phyloP scores from a whole-genome alignment of 2,888 invertebrate species.

The Malthinus seriepunctatus region DNA sequence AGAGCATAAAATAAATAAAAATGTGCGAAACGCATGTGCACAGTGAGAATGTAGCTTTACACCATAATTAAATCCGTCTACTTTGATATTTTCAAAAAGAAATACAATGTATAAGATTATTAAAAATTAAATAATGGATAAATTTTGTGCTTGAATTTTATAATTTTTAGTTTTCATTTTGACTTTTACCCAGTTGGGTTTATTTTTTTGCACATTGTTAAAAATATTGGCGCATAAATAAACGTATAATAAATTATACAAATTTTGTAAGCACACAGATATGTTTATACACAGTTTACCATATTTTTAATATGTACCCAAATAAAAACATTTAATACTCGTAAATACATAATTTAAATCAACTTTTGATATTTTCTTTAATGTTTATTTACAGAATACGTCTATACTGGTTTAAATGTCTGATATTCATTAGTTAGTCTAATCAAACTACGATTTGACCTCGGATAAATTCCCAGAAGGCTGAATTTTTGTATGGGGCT shows the following conservation, averaged over 20 bases:
- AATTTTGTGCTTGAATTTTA: conserved; percentile 1
- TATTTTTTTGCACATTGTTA: conserved; percentile 37
- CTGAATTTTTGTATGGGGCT: no score
- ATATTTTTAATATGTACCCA: conserved; percentile 51
- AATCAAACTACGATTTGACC: no score
- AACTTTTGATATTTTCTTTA: neutral
- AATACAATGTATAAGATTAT: conserved; percentile 16
- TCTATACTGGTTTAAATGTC: no score
- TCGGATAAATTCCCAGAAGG: no score
- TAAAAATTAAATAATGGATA: conserved; percentile 2
- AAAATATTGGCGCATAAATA: conserved; percentile 42
- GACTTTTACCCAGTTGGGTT: conserved; percentile 23
- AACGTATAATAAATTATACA: conserved; percentile 36
- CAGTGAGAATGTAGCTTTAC: no score
- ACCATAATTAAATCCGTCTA: conserved; percentile 20
- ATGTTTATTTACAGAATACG: neutral
- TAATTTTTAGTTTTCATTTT: conserved; percentile 1
- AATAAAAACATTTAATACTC: conserved; percentile 30
- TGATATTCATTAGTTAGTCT: no score
- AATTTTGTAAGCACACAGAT: conserved; percentile 54
- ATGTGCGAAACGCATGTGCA: no score
- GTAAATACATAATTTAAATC: conserved; percentile 18
- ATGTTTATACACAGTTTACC: conserved; percentile 56
- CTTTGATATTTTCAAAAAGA: conserved; percentile 16
- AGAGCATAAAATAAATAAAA: no score